phyloP scores from a whole-genome alignment of 1,140 invertebrate species.

The Gryllus bimaculatus region DNA sequence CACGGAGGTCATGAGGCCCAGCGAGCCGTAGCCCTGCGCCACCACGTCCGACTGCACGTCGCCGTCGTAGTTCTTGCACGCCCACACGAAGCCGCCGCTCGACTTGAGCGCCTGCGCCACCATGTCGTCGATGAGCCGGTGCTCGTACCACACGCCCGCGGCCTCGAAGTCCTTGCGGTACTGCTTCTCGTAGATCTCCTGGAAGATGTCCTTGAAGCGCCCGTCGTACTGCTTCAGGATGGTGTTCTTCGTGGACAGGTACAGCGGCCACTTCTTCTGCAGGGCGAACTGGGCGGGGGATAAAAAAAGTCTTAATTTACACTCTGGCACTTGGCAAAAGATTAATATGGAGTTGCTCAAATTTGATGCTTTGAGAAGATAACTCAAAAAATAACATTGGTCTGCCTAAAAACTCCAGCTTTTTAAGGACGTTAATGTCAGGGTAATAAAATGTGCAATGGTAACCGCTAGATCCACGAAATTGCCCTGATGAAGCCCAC shows the following conservation, averaged over 20 bases:
- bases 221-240: slow-evolving; percentile 86
- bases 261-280: slow-evolving; percentile 73
- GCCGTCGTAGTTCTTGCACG: slow-evolving; percentile 88
- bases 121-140: slow-evolving; percentile 89
- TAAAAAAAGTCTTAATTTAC: slow-evolving; percentile 10
- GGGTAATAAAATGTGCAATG: too few species aligned
- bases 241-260: slow-evolving; percentile 85
- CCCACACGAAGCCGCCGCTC: slow-evolving; percentile 82
- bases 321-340: background rate
- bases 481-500: too few species aligned
- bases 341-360: too few species aligned
- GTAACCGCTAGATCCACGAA: too few species aligned
- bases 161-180: slow-evolving; percentile 71
- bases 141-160: slow-evolving; percentile 80
- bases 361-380: too few species aligned
- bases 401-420: too few species aligned
- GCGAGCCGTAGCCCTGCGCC: slow-evolving; percentile 75
- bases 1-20: slow-evolving; percentile 89
- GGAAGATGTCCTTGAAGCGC: slow-evolving; percentile 87
- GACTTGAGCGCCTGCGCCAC: slow-evolving; percentile 82
- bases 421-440: too few species aligned
- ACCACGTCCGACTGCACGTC: slow-evolving; percentile 86
- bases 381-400: too few species aligned
- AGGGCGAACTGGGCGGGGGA: slow-evolving; percentile 49
- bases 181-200: slow-evolving; percentile 74